A percentile compares a stretch with the other conserved stretches of the same genome.
These are phyloP conservation scores for Drosophila sordidapex DNA, from an alignment of 2,888 invertebrate species.

Conservation along the genomic window DNA sequence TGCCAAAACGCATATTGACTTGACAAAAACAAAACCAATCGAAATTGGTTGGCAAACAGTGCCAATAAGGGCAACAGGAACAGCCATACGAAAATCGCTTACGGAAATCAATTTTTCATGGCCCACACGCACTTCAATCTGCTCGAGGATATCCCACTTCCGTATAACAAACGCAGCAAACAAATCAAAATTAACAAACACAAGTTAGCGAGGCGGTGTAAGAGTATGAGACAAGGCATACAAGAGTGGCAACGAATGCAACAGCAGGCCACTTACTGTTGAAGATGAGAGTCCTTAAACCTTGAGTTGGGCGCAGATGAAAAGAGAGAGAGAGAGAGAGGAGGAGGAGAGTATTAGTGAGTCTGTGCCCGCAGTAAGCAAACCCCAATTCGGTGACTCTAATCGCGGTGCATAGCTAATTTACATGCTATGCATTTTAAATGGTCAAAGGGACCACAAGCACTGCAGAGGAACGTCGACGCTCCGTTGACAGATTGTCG, in stretches of 20 bases:
- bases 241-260: slow-evolving; percentile 25
- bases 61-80: slow-evolving; percentile 39
- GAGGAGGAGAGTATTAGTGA: background rate
- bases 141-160: background rate
- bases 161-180: slow-evolving; percentile 64
- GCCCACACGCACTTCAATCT: slow-evolving; percentile 14
- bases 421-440: slow-evolving; percentile 59
- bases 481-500: slow-evolving; percentile 22
- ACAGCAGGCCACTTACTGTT: slow-evolving; percentile 24
- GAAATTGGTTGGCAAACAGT: slow-evolving; percentile 75
- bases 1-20: slow-evolving; percentile 75
- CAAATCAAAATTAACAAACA: slow-evolving; percentile 78
- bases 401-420: slow-evolving; percentile 29
- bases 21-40: slow-evolving; percentile 54
- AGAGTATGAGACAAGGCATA: background rate
- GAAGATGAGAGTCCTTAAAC: slow-evolving; percentile 23
- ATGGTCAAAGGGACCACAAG: slow-evolving; percentile 28
- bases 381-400: slow-evolving; percentile 26
- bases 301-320: slow-evolving; percentile 42
- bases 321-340: slow-evolving; percentile 14
- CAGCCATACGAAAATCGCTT: slow-evolving; percentile 37
- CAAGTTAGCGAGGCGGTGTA: slow-evolving; percentile 29
- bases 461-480: background rate
- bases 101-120: slow-evolving; percentile 69
- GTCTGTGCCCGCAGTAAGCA: background rate